phyloP scores from a whole-genome alignment of 2,113 vertebrate species.

The Eulemur rufifrons region DNA sequence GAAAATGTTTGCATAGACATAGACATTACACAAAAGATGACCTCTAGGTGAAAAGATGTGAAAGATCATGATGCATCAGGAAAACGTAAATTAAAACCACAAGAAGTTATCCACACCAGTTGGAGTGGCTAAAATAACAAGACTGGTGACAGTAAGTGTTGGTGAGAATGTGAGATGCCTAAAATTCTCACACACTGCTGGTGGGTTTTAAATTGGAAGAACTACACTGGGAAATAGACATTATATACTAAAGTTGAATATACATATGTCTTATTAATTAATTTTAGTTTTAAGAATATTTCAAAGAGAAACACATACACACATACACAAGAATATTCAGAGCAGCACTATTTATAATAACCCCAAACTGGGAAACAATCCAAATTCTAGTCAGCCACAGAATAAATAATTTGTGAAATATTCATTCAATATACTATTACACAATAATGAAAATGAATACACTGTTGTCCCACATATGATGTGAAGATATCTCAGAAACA shows the following conservation, averaged over 20 bases:
- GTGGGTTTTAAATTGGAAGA: background rate
- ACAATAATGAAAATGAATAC: slow-evolving; percentile 15
- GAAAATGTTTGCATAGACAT: background rate
- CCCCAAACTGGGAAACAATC: background rate
- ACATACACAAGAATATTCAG: background rate
- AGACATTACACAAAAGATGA: background rate
- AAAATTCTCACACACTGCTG: background rate
- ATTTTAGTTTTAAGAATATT: background rate
- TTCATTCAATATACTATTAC: background rate
- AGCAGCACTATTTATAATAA: background rate
- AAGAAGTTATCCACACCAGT: background rate
- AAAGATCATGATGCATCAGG: background rate
- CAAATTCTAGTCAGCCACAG: background rate
- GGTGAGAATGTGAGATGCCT: background rate
- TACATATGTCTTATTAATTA: background rate
- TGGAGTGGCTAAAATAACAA: background rate
- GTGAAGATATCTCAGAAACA: background rate
- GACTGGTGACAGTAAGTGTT: background rate
- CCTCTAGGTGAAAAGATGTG: background rate
- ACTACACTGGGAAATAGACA: background rate
- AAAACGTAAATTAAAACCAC: background rate
- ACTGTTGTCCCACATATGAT: background rate
- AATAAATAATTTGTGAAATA: background rate
- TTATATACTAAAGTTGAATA: background rate
- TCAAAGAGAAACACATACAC: background rate